Conservation (phyloP, 1,140 invertebrate genomes). For the Drosophila sucinea region DNA sequence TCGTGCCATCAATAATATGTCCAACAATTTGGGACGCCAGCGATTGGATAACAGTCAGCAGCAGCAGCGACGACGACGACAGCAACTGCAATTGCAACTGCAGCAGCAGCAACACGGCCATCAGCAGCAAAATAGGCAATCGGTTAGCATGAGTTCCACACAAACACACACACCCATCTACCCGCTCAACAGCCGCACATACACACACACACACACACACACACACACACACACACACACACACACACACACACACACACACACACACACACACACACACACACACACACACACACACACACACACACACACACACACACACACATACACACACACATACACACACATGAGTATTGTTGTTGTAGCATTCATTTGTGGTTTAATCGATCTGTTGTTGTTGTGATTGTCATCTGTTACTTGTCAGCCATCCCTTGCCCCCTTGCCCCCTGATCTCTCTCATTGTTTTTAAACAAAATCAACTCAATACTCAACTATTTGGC, state of each 20-base stretch:
- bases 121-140: constrained; percentile 45
- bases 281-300: too few species aligned
- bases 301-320: background rate
- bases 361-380: constrained; percentile 4
- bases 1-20: constrained; percentile 46
- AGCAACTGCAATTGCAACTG: constrained; percentile 46
- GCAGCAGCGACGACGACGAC: constrained; percentile 46
- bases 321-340: background rate
- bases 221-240: constrained; percentile 2
- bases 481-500: background rate
- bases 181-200: background rate
- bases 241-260: constrained; percentile 17
- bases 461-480: background rate
- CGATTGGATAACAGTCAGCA: constrained; percentile 33
- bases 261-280: too few species aligned
- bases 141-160: constrained; percentile 59
- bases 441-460: background rate
- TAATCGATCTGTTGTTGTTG: background rate
- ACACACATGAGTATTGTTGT: background rate
- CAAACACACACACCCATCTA: constrained; percentile 11
- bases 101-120: constrained; percentile 50
- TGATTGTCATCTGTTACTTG: background rate
- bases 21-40: constrained; percentile 41
- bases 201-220: background rate
- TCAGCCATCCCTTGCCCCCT: background rate